A percentile compares a stretch with the other conserved stretches of the same genome.
phyloP scores from a whole-genome alignment of 2,797 vertebrate genomes.

The Podarcis lilfordi region DNA sequence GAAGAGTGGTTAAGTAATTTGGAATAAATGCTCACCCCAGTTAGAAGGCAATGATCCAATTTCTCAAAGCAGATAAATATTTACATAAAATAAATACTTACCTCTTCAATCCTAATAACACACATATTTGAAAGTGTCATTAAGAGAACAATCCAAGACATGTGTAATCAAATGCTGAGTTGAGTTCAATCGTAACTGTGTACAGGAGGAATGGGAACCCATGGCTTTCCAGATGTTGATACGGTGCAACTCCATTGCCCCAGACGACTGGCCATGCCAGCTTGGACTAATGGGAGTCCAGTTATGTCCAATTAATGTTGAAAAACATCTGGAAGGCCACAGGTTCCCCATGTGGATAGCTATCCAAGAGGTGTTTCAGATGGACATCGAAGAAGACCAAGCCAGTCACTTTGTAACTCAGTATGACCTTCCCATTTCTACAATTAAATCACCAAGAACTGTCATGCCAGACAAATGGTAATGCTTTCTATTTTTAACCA shows the following conservation, averaged over 20 bases:
- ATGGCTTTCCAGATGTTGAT: neutral
- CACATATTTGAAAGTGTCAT: neutral
- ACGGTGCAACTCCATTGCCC: neutral
- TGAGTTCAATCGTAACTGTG: neutral
- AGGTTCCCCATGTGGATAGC: neutral
- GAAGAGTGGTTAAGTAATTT: neutral
- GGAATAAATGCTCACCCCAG: neutral
- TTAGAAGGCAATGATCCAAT: neutral
- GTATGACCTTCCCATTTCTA: neutral
- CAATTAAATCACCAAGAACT: slow-evolving; percentile 13
- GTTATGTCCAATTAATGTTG: neutral
- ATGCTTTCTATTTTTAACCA: slow-evolving; percentile 23
- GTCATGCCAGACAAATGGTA: slow-evolving; percentile 16
- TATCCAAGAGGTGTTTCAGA: neutral
- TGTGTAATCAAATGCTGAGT: neutral
- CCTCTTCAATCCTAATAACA: neutral
- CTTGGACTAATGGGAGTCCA: too few relatives aligned
- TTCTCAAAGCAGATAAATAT: neutral
- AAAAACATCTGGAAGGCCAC: neutral
- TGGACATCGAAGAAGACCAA: neutral
- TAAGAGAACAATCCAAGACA: neutral
- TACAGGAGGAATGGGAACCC: neutral
- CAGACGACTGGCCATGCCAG: too few relatives aligned
- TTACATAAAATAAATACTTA: slow-evolving; percentile 1
- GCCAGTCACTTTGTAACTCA: neutral